Conservation (phyloP, 2,888 invertebrate genomes). For the Harpalus rubripes region DNA sequence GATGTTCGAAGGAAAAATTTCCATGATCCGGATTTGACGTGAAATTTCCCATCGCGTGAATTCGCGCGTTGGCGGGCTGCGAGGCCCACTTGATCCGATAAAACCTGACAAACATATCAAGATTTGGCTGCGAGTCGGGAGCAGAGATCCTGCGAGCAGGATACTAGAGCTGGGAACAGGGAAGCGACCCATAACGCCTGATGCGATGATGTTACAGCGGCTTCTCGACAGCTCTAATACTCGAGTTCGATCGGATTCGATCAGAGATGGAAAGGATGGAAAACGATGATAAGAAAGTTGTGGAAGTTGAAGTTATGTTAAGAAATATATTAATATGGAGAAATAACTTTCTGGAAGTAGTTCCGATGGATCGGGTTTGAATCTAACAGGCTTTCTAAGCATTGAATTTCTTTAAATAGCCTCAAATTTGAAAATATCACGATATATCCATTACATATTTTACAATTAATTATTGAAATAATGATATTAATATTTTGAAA, state of each 20-base stretch:
- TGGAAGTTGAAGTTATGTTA: not conserved
- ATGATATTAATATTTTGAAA: no score
- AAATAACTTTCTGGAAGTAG: no score
- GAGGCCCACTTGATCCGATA: slow-evolving; percentile 75
- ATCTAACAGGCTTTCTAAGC: no score
- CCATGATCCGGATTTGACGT: slow-evolving; percentile 59
- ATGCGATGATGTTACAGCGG: slow-evolving; percentile 21
- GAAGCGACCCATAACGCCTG: slow-evolving; percentile 35
- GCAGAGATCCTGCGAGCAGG: slow-evolving; percentile 4
- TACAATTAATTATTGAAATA: no score
- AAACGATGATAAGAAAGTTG: not conserved
- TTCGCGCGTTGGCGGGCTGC: slow-evolving; percentile 18
- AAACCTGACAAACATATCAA: slow-evolving; percentile 76
- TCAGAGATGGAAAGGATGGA: slow-evolving; percentile 25
- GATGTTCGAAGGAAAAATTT: slow-evolving; percentile 57
- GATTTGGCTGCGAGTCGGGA: slow-evolving; percentile 70
- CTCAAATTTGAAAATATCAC: no score
- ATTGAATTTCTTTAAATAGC: no score
- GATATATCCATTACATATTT: no score
- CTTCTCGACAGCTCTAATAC: slow-evolving; percentile 42
- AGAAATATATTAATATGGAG: not conserved
- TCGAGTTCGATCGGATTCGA: slow-evolving; percentile 35
- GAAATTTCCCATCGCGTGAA: slow-evolving; percentile 54
- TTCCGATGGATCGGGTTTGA: no score
- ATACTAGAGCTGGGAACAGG: not conserved